Percentiles rank a stretch among this genome's conserved stretches.
phyloP scores from a whole-genome alignment of 2,888 invertebrate genomes.

The Silvanus unidentatus region DNA sequence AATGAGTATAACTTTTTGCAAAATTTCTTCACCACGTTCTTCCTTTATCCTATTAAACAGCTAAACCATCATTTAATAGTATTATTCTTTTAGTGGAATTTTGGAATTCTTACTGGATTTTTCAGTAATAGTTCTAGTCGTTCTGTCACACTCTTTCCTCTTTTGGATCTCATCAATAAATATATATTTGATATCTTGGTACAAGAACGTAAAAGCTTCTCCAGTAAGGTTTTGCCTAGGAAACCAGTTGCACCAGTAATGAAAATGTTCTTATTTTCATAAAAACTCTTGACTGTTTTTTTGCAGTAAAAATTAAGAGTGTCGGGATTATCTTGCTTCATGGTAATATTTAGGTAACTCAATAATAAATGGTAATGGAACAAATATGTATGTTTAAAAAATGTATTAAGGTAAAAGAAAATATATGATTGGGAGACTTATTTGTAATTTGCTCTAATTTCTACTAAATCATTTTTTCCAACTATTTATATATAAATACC shows the following conservation, averaged over 20 bases:
- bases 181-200: slow-evolving; percentile 72
- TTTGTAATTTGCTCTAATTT: too few relatives aligned
- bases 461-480: too few relatives aligned
- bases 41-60: slow-evolving; percentile 65
- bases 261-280: slow-evolving; percentile 38
- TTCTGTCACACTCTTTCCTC: slow-evolving; percentile 63
- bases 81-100: not conserved
- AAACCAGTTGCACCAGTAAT: slow-evolving; percentile 54
- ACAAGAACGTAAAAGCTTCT: slow-evolving; percentile 85
- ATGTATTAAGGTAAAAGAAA: too few relatives aligned
- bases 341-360: too few relatives aligned
- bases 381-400: too few relatives aligned
- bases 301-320: too few relatives aligned
- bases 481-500: too few relatives aligned
- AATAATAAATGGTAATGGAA: too few relatives aligned
- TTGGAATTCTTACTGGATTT: slow-evolving; percentile 55
- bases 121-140: slow-evolving; percentile 69
- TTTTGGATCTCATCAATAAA: slow-evolving; percentile 70
- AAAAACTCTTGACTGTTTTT: slow-evolving; percentile 26
- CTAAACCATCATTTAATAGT: slow-evolving; percentile 39
- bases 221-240: slow-evolving; percentile 86
- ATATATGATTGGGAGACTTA: too few relatives aligned
- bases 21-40: slow-evolving; percentile 58
- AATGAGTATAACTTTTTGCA: slow-evolving; percentile 64
- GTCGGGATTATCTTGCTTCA: too few relatives aligned